These are phyloP conservation scores for Mellivora capensis DNA, from an alignment of 2,113 vertebrate genomes.

Conservation along the genomic window DNA sequence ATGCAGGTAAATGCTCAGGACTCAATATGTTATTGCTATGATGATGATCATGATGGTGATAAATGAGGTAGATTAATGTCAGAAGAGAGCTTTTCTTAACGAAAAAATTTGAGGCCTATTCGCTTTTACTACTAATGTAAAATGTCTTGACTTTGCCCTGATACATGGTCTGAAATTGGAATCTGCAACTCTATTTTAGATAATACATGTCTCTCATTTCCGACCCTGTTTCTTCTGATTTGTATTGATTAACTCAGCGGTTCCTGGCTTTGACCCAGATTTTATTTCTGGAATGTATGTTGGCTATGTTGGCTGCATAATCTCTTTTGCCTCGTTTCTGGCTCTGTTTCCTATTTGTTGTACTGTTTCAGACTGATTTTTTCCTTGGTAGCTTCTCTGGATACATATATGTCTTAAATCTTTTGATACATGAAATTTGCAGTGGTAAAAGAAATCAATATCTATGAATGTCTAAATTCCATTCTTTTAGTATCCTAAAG, in stretches of 20 bases:
- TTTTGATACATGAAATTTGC: background rate
- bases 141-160: background rate
- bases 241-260: slow-evolving; percentile 19
- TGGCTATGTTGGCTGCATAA: slow-evolving; percentile 49
- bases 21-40: background rate
- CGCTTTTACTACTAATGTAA: background rate
- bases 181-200: slow-evolving; percentile 29
- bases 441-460: background rate
- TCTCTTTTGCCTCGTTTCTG: slow-evolving; percentile 16
- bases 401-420: background rate
- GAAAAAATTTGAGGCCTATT: background rate
- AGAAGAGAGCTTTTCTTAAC: background rate
- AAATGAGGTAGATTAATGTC: background rate
- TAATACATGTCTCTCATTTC: background rate
- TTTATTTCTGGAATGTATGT: slow-evolving; percentile 55
- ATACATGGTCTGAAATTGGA: background rate
- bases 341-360: background rate
- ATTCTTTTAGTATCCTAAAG: background rate
- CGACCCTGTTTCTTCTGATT: slow-evolving; percentile 51
- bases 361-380: background rate
- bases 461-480: background rate
- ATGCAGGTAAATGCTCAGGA: background rate
- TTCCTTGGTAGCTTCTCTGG: background rate
- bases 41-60: background rate
- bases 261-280: slow-evolving; percentile 54